These are phyloP conservation scores for Cyclophora albipunctata DNA, from an alignment of 2,888 invertebrate genomes.

Conservation along the genomic window DNA sequence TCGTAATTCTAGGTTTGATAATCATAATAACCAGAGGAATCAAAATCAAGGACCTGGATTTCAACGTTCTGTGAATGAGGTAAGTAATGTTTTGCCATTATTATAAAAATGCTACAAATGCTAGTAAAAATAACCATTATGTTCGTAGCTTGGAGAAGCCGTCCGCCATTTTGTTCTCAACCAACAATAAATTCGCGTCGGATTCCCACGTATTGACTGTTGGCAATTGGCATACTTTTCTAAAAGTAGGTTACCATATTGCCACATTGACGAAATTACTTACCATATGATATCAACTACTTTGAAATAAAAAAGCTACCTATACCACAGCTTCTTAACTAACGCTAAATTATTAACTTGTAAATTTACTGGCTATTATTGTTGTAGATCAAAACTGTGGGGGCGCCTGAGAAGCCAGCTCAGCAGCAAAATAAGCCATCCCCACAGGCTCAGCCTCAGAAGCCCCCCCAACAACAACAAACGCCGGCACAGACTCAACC, in stretches of 20 bases:
- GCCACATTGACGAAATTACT: too few species aligned
- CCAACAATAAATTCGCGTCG: too few species aligned
- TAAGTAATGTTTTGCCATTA: conserved; percentile 15
- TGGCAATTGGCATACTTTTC: neutral
- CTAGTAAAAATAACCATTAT: too few species aligned
- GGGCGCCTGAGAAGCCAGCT: conserved; percentile 21
- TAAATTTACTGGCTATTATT: too few species aligned
- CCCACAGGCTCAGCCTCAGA: conserved; percentile 11
- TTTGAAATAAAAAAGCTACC: too few species aligned
- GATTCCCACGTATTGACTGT: neutral
- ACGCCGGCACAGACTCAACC: conserved; percentile 20
- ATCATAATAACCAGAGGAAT: conserved; percentile 32
- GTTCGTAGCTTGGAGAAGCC: too few species aligned
- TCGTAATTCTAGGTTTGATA: conserved; percentile 60
- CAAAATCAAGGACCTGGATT: conserved; percentile 53
- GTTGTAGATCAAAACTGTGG: conserved; percentile 18
- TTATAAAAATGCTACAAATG: neutral
- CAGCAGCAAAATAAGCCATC: conserved; percentile 4
- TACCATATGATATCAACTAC: too few species aligned
- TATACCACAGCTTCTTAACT: too few species aligned
- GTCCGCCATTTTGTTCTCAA: too few species aligned
- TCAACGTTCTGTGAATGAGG: conserved; percentile 62
- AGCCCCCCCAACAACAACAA: conserved; percentile 15
- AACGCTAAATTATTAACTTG: too few species aligned
- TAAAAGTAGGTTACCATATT: too few species aligned